These are phyloP conservation scores for Melitaea athalia DNA, from an alignment of 2,888 invertebrate species.

Conservation along the genomic window DNA sequence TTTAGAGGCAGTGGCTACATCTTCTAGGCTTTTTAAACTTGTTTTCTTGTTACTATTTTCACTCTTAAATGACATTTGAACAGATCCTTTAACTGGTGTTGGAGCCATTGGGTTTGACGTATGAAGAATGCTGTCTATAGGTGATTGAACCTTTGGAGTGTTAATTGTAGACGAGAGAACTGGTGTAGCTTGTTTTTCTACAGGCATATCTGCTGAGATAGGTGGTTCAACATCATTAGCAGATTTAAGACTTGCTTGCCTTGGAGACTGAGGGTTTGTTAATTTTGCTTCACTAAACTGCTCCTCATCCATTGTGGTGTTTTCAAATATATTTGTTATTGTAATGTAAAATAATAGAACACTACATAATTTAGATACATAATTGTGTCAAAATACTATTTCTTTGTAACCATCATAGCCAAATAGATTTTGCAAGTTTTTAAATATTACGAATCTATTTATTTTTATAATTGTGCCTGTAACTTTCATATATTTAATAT, in stretches of 20 bases:
- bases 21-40: constrained; percentile 29
- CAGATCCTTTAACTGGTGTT: constrained; percentile 29
- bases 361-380: constrained; percentile 38
- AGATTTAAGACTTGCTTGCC: constrained; percentile 35
- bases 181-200: constrained; percentile 8
- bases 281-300: constrained; percentile 29
- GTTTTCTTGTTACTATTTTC: constrained; percentile 17
- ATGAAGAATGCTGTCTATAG: constrained; percentile 15
- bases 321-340: constrained; percentile 17
- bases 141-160: constrained; percentile 20
- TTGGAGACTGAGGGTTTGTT: constrained; percentile 25
- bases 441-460: constrained; percentile 11
- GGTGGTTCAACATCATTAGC: constrained; percentile 27
- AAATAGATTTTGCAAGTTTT: constrained; percentile 47
- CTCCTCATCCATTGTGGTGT: constrained; percentile 40
- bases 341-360: constrained; percentile 18
- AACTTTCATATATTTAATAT: background rate
- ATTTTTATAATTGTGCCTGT: constrained; percentile 7
- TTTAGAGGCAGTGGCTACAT: constrained; percentile 49
- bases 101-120: constrained; percentile 13
- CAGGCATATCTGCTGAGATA: constrained; percentile 3
- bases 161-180: background rate
- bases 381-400: constrained; percentile 2
- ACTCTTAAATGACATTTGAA: constrained; percentile 34
- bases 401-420: constrained; percentile 51